Base-by-base conservation (phyloP, 2,888 invertebrate species). In the Enchytraeus crypticus region DNA sequence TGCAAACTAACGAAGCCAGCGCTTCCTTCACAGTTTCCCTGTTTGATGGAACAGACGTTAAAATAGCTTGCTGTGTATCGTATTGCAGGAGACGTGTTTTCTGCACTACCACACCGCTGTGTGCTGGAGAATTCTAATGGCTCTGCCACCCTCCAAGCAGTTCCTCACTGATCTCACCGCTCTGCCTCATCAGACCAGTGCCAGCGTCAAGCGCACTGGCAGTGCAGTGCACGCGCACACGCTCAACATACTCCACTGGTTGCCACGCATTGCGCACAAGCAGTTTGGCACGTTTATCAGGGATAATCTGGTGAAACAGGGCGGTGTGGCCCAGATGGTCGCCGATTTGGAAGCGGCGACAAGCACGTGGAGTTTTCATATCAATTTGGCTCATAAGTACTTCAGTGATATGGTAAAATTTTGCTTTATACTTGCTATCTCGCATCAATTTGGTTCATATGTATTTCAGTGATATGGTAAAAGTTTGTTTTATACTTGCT, bases 81-180 rank as follows among this genome's bases (percentile, higher is more conserved):
- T n/a, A 23, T 60, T 53, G 18, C 70, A 76, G 76, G 75, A 73
- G 43, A 71, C 74, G 1, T 88, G 91, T 69, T 88, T 90, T 0
- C 87, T 90, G 60, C 91, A 93, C 73, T 93, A 92, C 80, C 91
- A 92, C 77, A 92, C 91, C 78, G 87, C 87, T 62, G 86, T 89
- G 59, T 85, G 87, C 66, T 90, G 90, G 89, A 85, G 88, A 68
- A 81, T 93, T 57, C 82, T 93, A 59, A 84, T 90, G 59, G 86
- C 89, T 70, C 82, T 95, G 76, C 93, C 93, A 0, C 93, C 93
- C 0, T 92, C 93, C 0, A 88, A 84, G 59, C 84, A 84, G 26
- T 54, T 49, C 26, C 83, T 85, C 2, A 82, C 88, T 32, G 85
- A 88, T 8, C 85, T 88, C 2, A 80, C 86, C 70, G 82, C 89